Evolutionary conservation across 2,888 invertebrate genomes (phyloP).

Genomic region (Drosophila nr. perissopoda): DNA sequence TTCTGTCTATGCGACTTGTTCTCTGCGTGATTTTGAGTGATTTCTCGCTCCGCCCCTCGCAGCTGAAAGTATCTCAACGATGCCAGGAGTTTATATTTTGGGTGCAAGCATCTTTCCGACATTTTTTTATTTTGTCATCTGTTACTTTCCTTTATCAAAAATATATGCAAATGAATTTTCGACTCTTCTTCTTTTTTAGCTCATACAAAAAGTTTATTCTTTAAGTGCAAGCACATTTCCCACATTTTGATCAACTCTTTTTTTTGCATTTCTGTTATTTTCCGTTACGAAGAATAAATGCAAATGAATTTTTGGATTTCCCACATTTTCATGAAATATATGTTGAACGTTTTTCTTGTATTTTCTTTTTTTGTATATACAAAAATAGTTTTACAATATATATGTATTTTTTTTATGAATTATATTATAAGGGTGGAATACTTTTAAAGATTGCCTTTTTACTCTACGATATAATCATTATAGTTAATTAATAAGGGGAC

Average conservation of each 20-base stretch:
- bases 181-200: neutral
- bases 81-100: neutral
- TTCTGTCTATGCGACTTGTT: conserved; percentile 3
- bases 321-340: conserved; percentile 31
- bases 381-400: conserved; percentile 73
- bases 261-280: conserved; percentile 38
- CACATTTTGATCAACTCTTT: conserved; percentile 21
- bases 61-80: conserved; percentile 1
- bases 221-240: conserved; percentile 7
- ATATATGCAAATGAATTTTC: neutral
- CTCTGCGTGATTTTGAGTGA: conserved; percentile 48
- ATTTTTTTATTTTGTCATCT: conserved; percentile 30
- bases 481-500: conserved; percentile 9
- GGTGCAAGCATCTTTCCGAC: conserved; percentile 19
- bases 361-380: conserved; percentile 73
- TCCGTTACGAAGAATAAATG: conserved; percentile 56
- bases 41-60: conserved; percentile 60
- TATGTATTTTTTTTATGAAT: conserved; percentile 32
- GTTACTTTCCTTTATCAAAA: conserved; percentile 60
- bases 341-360: conserved; percentile 56
- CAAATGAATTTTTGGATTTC: conserved; percentile 1
- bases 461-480: conserved; percentile 47
- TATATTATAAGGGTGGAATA: conserved; percentile 48
- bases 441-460: conserved; percentile 59
- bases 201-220: neutral